Percentiles rank a stretch among this genome's conserved stretches.
Conservation (phyloP, 2,888 invertebrate species). For the Aspidapion aeneum region DNA sequence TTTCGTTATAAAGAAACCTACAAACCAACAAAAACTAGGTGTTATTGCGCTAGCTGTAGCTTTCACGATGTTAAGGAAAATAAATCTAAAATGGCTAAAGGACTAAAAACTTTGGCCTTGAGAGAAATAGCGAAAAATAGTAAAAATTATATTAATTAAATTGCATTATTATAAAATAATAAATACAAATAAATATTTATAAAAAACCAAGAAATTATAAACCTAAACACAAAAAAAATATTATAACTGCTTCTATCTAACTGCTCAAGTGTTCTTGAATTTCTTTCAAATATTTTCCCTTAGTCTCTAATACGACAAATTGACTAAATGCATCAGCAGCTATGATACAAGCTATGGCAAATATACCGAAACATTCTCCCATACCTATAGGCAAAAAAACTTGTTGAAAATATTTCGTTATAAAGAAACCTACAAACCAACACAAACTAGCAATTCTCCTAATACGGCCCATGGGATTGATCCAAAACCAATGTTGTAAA, state of each 20-base stretch:
- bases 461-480: too few species aligned
- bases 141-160: slow-evolving; percentile 46
- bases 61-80: too few species aligned
- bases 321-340: slow-evolving; percentile 72
- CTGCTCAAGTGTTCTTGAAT: slow-evolving; percentile 71
- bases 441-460: slow-evolving; percentile 76
- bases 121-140: too few species aligned
- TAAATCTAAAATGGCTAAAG: slow-evolving; percentile 64
- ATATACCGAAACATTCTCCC: slow-evolving; percentile 69
- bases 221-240: slow-evolving; percentile 61
- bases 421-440: slow-evolving; percentile 71
- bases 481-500: slow-evolving; percentile 67
- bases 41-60: too few species aligned
- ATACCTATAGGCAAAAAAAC: slow-evolving; percentile 59
- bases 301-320: slow-evolving; percentile 81
- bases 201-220: slow-evolving; percentile 44
- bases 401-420: slow-evolving; percentile 66
- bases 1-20: slow-evolving; percentile 40
- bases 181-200: too few species aligned
- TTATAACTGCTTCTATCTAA: too few species aligned
- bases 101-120: slow-evolving; percentile 68
- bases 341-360: slow-evolving; percentile 58
- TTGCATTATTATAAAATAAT: slow-evolving; percentile 47
- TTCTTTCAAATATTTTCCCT: slow-evolving; percentile 80
- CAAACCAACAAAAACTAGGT: background rate